A percentile compares a stretch with the other conserved stretches of the same genome.
These are phyloP conservation scores for Crax fasciolata DNA, from an alignment of 2,797 vertebrate genomes.

Conservation along the genomic window DNA sequence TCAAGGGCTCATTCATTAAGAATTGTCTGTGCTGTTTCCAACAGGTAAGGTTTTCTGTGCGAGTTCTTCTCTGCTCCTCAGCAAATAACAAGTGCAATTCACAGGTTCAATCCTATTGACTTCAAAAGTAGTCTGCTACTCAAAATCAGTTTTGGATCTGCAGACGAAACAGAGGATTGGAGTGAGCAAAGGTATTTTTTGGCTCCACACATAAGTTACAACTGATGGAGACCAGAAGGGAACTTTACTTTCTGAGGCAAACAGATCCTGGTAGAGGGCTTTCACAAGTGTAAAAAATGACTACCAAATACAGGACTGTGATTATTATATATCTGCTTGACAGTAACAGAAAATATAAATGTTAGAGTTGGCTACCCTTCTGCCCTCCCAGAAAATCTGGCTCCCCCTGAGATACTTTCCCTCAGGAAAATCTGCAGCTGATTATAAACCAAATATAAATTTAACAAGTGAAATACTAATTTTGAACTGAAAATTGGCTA, in stretches of 20 bases:
- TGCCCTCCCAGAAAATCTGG: neutral
- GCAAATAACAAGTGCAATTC: slow-evolving; percentile 21
- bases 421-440: neutral
- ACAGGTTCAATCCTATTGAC: slow-evolving; percentile 50
- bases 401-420: neutral
- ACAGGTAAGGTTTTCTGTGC: neutral
- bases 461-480: neutral
- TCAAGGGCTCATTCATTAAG: neutral
- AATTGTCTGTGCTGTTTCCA: slow-evolving; percentile 30
- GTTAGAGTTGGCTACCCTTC: neutral
- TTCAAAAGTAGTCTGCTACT: slow-evolving; percentile 43
- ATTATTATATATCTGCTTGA: neutral
- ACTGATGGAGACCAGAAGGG: neutral
- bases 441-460: neutral
- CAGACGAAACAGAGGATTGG: slow-evolving; percentile 56
- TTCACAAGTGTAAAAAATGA: neutral
- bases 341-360: neutral
- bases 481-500: neutral
- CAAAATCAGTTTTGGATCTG: slow-evolving; percentile 57
- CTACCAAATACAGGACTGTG: neutral
- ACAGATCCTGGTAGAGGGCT: neutral
- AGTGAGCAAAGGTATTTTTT: neutral
- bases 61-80: neutral
- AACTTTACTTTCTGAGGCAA: neutral
- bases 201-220: neutral